Percentiles rank a stretch among this genome's conserved stretches.
Conservation (phyloP, 2,113 vertebrate genomes). For the Himantopus leucocephalus region DNA sequence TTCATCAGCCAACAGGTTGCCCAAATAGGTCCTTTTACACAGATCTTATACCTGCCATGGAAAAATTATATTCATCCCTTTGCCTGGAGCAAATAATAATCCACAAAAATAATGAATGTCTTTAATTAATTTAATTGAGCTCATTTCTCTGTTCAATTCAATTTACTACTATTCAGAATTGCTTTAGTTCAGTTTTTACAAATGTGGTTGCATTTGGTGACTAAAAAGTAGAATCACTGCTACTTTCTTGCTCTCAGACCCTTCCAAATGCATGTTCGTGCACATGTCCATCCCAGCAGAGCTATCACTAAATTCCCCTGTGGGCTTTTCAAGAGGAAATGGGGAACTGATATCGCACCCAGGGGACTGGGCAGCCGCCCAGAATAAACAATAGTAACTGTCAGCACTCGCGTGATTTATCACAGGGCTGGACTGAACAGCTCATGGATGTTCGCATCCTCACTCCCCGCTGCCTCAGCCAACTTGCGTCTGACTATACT, state of each 20-base stretch:
- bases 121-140: not conserved
- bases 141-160: not conserved
- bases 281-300: fast-evolving
- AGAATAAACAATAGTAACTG: not conserved
- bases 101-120: not conserved
- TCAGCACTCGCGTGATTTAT: not conserved
- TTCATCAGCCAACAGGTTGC: not conserved
- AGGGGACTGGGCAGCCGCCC: not conserved
- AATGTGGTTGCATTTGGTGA: not conserved
- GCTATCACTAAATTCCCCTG: not conserved
- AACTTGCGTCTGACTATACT: not conserved
- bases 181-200: not conserved
- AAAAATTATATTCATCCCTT: not conserved
- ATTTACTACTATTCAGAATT: not conserved
- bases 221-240: not conserved
- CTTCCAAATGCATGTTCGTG: not conserved
- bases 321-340: not conserved
- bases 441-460: not conserved
- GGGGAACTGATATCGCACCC: not conserved
- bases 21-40: not conserved
- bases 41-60: not conserved
- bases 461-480: not conserved
- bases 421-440: not conserved
- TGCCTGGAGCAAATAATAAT: not conserved
- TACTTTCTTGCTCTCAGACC: not conserved